phyloP scores from a whole-genome alignment of 2,797 vertebrate species.

The Manis pentadactyla region DNA sequence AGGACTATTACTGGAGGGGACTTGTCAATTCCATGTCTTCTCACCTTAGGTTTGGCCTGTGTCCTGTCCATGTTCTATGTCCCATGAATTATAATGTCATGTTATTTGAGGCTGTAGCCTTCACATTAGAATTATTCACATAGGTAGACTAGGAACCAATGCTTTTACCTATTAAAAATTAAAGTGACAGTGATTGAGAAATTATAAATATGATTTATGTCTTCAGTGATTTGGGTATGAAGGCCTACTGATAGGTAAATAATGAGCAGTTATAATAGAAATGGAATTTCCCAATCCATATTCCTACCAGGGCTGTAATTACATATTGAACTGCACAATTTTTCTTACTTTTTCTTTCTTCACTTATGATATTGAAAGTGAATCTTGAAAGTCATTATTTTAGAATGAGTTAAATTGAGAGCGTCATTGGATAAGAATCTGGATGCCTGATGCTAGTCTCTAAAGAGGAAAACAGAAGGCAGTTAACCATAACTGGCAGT shows the following conservation, averaged over 20 bases:
- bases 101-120: not conserved
- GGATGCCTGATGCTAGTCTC: not conserved
- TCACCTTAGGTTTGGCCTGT: not conserved
- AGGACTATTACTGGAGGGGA: not conserved
- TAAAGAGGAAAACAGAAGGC: slow-evolving; percentile 3
- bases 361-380: not conserved
- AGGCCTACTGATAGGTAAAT: not conserved
- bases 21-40: not conserved
- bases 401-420: slow-evolving; percentile 41
- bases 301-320: not conserved
- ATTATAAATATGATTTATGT: not conserved
- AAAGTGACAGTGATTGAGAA: not conserved
- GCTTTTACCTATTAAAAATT: slow-evolving; percentile 30
- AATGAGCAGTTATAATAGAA: not conserved
- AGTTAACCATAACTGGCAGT: slow-evolving; percentile 1
- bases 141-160: not conserved
- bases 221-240: not conserved
- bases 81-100: not conserved
- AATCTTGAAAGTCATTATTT: slow-evolving; percentile 14
- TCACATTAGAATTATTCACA: not conserved
- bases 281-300: not conserved
- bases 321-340: not conserved
- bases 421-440: not conserved
- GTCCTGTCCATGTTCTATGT: not conserved
- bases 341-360: not conserved